phyloP scores from a whole-genome alignment of 2,113 vertebrate genomes.

The Passer domesticus region DNA sequence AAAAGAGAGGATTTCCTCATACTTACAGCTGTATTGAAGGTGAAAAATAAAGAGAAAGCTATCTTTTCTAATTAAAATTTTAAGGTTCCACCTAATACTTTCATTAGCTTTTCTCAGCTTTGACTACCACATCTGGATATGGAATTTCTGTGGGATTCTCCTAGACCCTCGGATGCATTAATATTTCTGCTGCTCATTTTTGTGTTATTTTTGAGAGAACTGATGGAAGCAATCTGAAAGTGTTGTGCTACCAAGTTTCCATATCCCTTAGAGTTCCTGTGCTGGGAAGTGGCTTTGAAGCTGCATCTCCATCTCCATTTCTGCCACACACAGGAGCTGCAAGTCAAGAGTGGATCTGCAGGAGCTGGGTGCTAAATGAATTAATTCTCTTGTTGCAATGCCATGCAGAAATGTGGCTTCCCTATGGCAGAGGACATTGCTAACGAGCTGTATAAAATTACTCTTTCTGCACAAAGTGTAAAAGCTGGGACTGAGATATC shows the following conservation, averaged over 20 bases:
- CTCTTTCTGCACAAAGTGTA: neutral
- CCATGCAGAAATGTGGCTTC: neutral
- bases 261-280: neutral
- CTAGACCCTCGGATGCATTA: neutral
- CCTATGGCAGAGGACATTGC: neutral
- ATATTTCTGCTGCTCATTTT: neutral
- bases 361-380: neutral
- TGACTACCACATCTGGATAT: neutral
- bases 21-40: neutral
- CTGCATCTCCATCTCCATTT: neutral
- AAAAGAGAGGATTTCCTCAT: neutral
- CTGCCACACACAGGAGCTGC: neutral
- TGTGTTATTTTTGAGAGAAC: neutral
- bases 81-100: neutral
- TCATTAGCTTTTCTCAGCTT: constrained; percentile 31
- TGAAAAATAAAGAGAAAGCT: neutral
- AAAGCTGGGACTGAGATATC: neutral
- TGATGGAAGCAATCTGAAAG: neutral
- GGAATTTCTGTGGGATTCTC: neutral
- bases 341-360: neutral
- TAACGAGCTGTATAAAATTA: neutral
- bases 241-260: neutral
- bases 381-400: neutral
- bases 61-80: neutral
- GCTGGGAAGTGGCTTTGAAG: neutral